Evolutionary conservation across 2,113 vertebrate species (phyloP), one percentile per base, ranked within the genome.

Genomic region (Malaclemys terrapin): DNA sequence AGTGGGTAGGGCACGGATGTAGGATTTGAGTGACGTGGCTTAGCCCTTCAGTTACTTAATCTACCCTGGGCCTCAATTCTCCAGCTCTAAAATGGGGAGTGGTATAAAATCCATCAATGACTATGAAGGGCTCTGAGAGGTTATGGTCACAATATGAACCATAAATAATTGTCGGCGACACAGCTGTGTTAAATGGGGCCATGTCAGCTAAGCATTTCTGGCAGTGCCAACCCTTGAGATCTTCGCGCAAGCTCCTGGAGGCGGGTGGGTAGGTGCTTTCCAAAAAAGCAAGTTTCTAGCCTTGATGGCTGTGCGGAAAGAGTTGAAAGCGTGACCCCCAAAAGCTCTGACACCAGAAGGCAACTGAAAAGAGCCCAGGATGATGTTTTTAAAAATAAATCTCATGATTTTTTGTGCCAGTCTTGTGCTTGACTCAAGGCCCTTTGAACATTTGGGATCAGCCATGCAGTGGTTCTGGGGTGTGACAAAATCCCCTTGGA

Each of bases 51-150:
- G 1, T 20, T 4, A 69, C 80, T 49, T 31, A 50, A 4, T 12
- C 0, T 2, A 14, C 11, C 56, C 4, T 17, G 80, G 5, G 80
- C 3, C 69, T 45, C 25, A 0, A 1, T 27, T 57, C 35, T 59
- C 72, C 22, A 0, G 3, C 2, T 49, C 25, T 25, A n/a, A 35
- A n/a, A 29, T 1, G 1, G 35, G 49, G 54, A 82, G 50, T 50
- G 50, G 50, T 50, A 50, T 72, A 20, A 72, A 35, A 72, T 72
- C n/a, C 65, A 22, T 38, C 31, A 17, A 19, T 19, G 8, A 38
- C 8, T 72, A 38, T 3, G 29, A 79, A 49, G 27, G 25, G 25
- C 76, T 49, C 76, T 4, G 75, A 47, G 45, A 49, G 27, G 25
- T 45, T 45, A 45, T 45, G 45, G 45, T 45, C 45, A 6, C 65